A percentile compares a stretch with the other conserved stretches of the same genome.
These are phyloP conservation scores for Enteromius thamalakanensis DNA, from an alignment of 2,797 vertebrate genomes.

Conservation along the genomic window DNA sequence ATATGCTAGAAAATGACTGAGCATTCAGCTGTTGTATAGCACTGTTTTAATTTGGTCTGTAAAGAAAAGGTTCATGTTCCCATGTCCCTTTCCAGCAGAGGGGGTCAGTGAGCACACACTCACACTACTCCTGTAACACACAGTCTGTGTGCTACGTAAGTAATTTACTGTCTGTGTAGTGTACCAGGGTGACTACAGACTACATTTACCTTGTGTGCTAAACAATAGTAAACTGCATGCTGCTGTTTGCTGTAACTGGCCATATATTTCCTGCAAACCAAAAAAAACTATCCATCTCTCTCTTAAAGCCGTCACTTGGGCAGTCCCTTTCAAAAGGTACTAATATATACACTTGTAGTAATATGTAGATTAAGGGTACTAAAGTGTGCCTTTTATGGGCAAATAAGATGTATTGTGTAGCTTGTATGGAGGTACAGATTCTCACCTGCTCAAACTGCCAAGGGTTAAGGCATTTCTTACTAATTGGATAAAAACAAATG, in stretches of 20 bases:
- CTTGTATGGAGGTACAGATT: background rate
- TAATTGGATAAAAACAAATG: background rate
- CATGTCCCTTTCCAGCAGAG: constrained; percentile 75
- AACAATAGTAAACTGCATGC: background rate
- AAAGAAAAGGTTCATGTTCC: background rate
- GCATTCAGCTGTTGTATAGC: background rate
- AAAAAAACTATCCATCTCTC: too few relatives aligned
- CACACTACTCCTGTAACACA: constrained; percentile 37
- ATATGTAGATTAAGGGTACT: background rate
- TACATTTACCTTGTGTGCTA: background rate
- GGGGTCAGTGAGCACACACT: constrained; percentile 72
- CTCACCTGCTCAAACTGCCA: background rate
- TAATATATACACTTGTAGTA: background rate
- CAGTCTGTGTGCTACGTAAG: background rate
- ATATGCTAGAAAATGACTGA: background rate
- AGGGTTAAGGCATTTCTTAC: background rate
- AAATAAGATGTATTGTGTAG: background rate
- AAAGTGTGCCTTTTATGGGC: background rate
- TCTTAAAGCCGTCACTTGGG: background rate
- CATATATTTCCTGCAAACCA: too few relatives aligned
- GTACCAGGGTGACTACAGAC: background rate
- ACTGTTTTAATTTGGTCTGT: constrained; percentile 58
- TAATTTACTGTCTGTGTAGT: background rate
- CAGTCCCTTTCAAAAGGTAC: background rate
- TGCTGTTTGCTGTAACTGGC: background rate